Evolutionary conservation across 2,113 vertebrate species (phyloP).

Genomic region (Grantiella picta): DNA sequence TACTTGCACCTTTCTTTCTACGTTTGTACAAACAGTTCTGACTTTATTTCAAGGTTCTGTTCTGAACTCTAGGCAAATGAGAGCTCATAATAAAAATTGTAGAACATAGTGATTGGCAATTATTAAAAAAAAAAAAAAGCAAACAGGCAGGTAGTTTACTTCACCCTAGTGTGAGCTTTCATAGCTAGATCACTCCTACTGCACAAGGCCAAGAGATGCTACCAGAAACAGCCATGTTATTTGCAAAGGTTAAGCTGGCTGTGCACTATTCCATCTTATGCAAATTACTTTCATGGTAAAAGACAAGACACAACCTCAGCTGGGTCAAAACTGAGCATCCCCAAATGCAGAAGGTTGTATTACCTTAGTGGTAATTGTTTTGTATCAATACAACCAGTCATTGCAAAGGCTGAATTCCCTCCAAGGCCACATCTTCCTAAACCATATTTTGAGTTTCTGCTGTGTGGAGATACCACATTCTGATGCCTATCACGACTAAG

Average conservation of each 20-base stretch:
- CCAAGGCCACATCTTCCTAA: not conserved
- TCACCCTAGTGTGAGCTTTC: not conserved
- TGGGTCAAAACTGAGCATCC: not conserved
- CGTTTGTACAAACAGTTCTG: not conserved
- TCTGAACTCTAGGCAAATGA: not conserved
- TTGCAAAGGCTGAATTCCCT: not conserved
- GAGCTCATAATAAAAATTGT: not conserved
- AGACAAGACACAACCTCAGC: not conserved
- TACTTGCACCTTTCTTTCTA: not conserved
- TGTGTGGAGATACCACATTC: not conserved
- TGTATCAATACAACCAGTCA: not conserved
- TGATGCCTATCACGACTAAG: fast-evolving
- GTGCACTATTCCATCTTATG: not conserved
- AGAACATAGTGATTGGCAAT: not conserved
- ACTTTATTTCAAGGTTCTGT: not conserved
- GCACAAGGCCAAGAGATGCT: not conserved
- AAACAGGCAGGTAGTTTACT: not conserved
- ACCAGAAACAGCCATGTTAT: not conserved
- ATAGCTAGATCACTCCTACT: not conserved
- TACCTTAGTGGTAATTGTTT: not conserved
- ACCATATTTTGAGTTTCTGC: not conserved
- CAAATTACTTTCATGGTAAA: not conserved
- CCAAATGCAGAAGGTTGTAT: not conserved
- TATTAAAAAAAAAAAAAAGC: not conserved
- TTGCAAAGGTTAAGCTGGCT: not conserved